phyloP scores from a whole-genome alignment of 2,797 vertebrate species.

The Gadopsis bispinosus region DNA sequence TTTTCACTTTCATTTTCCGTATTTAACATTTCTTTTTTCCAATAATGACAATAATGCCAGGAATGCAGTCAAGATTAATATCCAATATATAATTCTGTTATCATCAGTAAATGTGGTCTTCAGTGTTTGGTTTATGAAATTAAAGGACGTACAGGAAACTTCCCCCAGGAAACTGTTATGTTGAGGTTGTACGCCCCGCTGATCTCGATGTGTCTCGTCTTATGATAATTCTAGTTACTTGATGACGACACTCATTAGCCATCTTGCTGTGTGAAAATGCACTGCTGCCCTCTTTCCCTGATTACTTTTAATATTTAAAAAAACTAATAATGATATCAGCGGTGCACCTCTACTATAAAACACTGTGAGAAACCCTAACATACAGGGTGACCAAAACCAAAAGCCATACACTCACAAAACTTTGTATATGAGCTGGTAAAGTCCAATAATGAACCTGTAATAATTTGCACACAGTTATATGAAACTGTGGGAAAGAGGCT shows the following conservation, averaged over 20 bases:
- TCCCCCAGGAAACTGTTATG: background rate
- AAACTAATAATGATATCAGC: no score
- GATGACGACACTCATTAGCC: background rate
- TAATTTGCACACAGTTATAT: background rate
- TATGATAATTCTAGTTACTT: background rate
- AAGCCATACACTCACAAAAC: background rate
- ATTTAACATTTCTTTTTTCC: background rate
- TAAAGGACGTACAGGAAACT: no score
- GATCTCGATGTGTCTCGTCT: background rate
- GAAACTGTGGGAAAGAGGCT: background rate
- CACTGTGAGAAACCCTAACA: background rate
- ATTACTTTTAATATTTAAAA: background rate
- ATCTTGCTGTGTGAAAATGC: background rate
- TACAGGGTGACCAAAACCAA: background rate
- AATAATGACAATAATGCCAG: conserved; percentile 1
- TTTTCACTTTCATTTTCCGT: background rate
- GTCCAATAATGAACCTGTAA: background rate
- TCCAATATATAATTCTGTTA: background rate
- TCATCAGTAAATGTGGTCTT: background rate
- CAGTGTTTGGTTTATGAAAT: background rate
- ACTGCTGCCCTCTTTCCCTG: background rate
- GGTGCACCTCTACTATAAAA: background rate
- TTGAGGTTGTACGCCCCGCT: background rate
- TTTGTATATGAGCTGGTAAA: background rate
- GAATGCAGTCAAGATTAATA: conserved; percentile 1